These are phyloP conservation scores for Paradoxurus hermaphroditus DNA, from an alignment of 2,113 vertebrate genomes.

Conservation along the genomic window DNA sequence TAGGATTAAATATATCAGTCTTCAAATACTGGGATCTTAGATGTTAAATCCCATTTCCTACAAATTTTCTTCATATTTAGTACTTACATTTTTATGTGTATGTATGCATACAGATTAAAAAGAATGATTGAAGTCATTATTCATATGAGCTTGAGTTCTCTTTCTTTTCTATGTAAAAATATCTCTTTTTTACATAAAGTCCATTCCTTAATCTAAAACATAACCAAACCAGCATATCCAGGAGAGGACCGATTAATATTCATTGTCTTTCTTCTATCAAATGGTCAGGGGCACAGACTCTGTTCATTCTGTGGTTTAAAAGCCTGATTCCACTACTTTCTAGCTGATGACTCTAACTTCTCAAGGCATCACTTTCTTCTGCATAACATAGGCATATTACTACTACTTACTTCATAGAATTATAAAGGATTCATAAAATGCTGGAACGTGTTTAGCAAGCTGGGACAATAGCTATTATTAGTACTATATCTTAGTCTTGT, in stretches of 20 bases:
- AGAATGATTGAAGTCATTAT: background rate
- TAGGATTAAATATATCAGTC: background rate
- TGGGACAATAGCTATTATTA: background rate
- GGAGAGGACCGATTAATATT: background rate
- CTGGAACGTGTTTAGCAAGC: background rate
- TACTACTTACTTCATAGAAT: background rate
- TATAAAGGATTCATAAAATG: background rate
- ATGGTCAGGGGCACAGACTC: background rate
- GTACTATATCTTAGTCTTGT: background rate
- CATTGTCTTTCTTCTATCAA: background rate
- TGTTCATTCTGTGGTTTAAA: background rate
- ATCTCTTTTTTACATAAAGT: background rate
- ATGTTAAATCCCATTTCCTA: slow-evolving; percentile 5
- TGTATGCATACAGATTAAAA: background rate
- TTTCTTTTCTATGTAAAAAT: background rate
- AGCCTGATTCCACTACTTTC: background rate
- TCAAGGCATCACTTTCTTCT: background rate
- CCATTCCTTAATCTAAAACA: background rate
- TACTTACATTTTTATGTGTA: background rate
- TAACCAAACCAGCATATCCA: background rate
- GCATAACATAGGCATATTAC: background rate
- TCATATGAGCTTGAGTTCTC: background rate
- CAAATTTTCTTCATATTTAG: background rate
- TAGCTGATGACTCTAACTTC: background rate
- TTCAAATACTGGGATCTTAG: background rate